Evolutionary conservation across 2,888 invertebrate genomes (phyloP).

Genomic region (Drepanosiphum platanoidis): DNA sequence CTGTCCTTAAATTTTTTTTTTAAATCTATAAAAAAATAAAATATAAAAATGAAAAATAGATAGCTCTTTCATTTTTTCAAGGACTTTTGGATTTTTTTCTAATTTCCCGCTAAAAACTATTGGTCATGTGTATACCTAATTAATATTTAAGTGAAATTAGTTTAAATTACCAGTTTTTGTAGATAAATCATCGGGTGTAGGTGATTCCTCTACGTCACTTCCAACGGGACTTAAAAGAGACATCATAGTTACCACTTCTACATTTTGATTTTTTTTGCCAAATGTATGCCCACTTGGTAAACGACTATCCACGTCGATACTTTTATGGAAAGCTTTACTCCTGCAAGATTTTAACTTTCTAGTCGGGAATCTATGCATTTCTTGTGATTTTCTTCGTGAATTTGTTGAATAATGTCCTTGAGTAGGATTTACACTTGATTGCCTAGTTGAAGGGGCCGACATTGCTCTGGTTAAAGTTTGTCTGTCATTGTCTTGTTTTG

Average conservation of each 20-base stretch:
- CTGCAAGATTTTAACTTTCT: conserved; percentile 63
- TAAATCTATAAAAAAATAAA: no score
- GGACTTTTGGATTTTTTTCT: no score
- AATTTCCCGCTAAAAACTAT: not conserved
- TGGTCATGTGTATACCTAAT: not conserved
- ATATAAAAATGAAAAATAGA: no score
- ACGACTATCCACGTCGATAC: conserved; percentile 54
- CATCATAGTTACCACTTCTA: conserved; percentile 63
- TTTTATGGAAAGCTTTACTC: conserved; percentile 63
- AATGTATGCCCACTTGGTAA: conserved; percentile 8
- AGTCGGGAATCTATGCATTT: conserved; percentile 20
- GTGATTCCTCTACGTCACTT: conserved; percentile 48
- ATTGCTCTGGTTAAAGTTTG: conserved; percentile 35
- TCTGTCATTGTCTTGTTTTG: conserved; percentile 17
- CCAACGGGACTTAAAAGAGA: conserved; percentile 61
- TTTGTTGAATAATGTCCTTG: not conserved
- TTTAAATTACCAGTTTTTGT: conserved; percentile 45
- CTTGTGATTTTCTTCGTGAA: conserved; percentile 41
- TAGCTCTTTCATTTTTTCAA: no score
- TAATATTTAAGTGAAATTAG: not conserved
- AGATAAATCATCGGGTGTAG: conserved; percentile 4
- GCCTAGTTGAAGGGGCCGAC: conserved; percentile 53
- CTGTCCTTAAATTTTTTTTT: no score
- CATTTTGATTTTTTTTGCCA: conserved; percentile 44
- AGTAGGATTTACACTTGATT: not conserved